Conservation (phyloP, 2,888 invertebrate genomes). For the Toxonevra muliebris region DNA sequence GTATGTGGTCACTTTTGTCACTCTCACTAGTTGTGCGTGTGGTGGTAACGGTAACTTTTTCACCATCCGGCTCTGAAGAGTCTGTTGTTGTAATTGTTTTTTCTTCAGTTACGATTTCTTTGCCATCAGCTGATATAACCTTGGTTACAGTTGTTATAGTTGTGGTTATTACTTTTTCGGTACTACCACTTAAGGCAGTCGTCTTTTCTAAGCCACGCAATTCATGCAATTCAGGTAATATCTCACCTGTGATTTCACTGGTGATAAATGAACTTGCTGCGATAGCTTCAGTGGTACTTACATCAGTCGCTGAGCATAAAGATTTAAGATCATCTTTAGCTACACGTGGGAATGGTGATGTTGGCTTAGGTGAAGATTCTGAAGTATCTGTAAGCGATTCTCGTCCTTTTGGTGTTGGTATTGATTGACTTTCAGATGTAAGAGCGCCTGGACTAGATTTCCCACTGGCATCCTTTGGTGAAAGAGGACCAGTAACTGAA, state of each 20-base stretch:
- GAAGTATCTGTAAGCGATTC: conserved; percentile 68
- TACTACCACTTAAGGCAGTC: conserved; percentile 56
- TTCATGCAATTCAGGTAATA: conserved; percentile 62
- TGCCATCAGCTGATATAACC: conserved; percentile 62
- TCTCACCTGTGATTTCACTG: conserved; percentile 40
- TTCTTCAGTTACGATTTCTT: conserved; percentile 62
- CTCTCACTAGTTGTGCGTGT: conserved; percentile 66
- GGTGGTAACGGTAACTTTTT: conserved; percentile 67
- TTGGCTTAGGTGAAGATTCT: conserved; percentile 64
- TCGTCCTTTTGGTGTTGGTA: conserved; percentile 70
- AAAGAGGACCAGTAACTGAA: conserved; percentile 62
- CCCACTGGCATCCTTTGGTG: conserved; percentile 64
- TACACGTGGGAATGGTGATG: conserved; percentile 63
- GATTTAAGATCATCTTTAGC: conserved; percentile 57
- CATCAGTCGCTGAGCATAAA: conserved; percentile 46
- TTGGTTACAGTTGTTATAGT: conserved; percentile 64
- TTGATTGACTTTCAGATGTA: conserved; percentile 70
- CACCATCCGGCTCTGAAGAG: conserved; percentile 65
- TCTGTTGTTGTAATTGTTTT: conserved; percentile 64
- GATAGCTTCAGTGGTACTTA: conserved; percentile 45
- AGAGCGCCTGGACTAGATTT: conserved; percentile 64
- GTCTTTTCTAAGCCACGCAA: conserved; percentile 58
- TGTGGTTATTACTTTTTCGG: conserved; percentile 63
- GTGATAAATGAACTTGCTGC: conserved; percentile 53
- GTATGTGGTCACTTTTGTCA: conserved; percentile 61